Conservation (phyloP, 2,797 vertebrate species). For the Pterois miles region DNA sequence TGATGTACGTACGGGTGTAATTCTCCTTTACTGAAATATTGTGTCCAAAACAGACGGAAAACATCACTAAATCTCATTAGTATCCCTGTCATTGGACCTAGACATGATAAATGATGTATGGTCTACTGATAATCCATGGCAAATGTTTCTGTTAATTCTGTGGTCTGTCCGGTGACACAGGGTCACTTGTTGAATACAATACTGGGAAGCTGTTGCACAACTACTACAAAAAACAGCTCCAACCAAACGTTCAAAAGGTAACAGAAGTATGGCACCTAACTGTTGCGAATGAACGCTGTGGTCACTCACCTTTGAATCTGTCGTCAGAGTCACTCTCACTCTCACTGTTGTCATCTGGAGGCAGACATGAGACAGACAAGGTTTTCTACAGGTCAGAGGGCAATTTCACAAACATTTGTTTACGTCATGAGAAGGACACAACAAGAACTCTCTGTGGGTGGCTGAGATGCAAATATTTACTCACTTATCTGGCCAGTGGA, state of each 20-base stretch:
- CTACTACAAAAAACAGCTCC: slow-evolving; percentile 1
- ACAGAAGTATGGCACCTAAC: slow-evolving; percentile 2
- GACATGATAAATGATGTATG: slow-evolving; percentile 21
- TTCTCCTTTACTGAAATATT: neutral
- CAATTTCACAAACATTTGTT: slow-evolving; percentile 59
- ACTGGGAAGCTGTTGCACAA: slow-evolving; percentile 9
- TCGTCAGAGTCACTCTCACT: slow-evolving; percentile 99
- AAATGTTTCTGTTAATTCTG: slow-evolving; percentile 28
- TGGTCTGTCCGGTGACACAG: neutral
- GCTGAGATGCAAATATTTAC: slow-evolving; percentile 62
- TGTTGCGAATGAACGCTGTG: slow-evolving; percentile 18
- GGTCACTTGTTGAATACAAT: slow-evolving; percentile 21
- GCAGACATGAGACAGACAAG: slow-evolving; percentile 72
- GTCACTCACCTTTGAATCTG: slow-evolving; percentile 97
- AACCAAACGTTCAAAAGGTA: neutral
- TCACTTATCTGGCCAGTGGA: slow-evolving; percentile 49
- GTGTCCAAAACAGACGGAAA: neutral
- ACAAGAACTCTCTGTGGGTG: slow-evolving; percentile 40
- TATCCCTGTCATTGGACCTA: neutral
- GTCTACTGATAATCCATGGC: slow-evolving; percentile 17
- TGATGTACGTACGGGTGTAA: neutral
- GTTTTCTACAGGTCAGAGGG: slow-evolving; percentile 58
- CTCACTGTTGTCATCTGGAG: slow-evolving; percentile 98
- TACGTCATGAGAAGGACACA: slow-evolving; percentile 34
- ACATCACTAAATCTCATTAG: neutral